Evolutionary conservation across 2,113 vertebrate species (phyloP).

Genomic region (Cisticola juncidis): DNA sequence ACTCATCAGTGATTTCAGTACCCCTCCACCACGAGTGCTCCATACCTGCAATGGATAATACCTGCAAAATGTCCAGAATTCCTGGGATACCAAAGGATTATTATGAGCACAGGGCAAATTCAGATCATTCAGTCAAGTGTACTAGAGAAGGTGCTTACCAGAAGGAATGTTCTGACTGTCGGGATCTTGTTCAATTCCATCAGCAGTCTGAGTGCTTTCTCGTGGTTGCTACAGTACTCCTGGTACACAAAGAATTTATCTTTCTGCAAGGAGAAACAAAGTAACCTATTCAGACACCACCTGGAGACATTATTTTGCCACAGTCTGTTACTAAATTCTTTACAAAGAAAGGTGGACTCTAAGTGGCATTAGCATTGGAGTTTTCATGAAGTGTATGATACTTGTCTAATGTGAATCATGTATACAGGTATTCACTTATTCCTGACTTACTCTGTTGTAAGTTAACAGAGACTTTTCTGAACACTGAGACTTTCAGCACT

Average conservation of each 20-base stretch:
- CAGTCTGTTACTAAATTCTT: not conserved
- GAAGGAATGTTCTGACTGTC: constrained; percentile 88
- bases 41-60: not conserved
- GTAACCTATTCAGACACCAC: not conserved
- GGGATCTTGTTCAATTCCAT: constrained; percentile 98
- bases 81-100: not conserved
- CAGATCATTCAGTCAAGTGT: not conserved
- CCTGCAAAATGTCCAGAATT: not conserved
- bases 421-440: not conserved
- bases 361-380: not conserved
- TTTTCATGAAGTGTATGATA: not conserved
- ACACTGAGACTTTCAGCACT: not conserved
- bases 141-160: constrained; percentile 81
- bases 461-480: not conserved
- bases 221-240: constrained; percentile 98
- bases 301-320: not conserved
- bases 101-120: not conserved
- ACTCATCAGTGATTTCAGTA: not conserved
- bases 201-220: constrained; percentile 93
- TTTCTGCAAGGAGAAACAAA: constrained; percentile 80
- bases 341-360: not conserved
- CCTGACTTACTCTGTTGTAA: not conserved
- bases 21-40: not conserved
- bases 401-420: not conserved
- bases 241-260: constrained; percentile 93